Percentiles rank a stretch among this genome's conserved stretches.
These are phyloP conservation scores for Myxocyprinus asiaticus DNA, from an alignment of 2,113 vertebrate species.

Conservation along the genomic window DNA sequence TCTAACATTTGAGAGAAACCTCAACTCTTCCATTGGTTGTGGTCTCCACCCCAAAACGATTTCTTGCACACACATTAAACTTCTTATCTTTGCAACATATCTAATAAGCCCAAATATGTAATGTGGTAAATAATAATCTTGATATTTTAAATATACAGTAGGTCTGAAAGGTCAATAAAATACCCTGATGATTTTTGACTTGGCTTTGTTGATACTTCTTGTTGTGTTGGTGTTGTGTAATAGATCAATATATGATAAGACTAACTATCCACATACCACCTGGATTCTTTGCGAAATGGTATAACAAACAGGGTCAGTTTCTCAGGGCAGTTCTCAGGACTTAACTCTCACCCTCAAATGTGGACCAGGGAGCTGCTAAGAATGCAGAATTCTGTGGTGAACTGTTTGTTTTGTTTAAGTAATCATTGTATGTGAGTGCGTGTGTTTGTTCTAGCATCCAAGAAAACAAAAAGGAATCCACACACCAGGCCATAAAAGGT, in stretches of 20 bases:
- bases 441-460: not conserved
- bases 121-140: too few species aligned
- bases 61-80: too few species aligned
- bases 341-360: constrained; percentile 39
- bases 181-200: too few species aligned
- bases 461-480: too few species aligned
- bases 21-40: too few species aligned
- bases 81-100: too few species aligned
- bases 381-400: constrained; percentile 48
- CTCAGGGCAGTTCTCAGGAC: constrained; percentile 41
- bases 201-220: not conserved
- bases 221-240: not conserved
- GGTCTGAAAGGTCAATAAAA: not conserved
- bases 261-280: not conserved
- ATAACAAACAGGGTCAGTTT: constrained; percentile 31
- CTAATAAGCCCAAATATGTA: too few species aligned
- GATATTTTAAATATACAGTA: not conserved
- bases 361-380: constrained; percentile 52
- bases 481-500: too few species aligned
- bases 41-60: too few species aligned
- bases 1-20: too few species aligned
- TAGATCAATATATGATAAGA: not conserved
- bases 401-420: constrained; percentile 58
- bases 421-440: constrained; percentile 48
- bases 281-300: not conserved